Evolutionary conservation across 2,888 invertebrate genomes (phyloP), one percentile per base, ranked within the genome.

Genomic region (Ceriagrion tenellum): DNA sequence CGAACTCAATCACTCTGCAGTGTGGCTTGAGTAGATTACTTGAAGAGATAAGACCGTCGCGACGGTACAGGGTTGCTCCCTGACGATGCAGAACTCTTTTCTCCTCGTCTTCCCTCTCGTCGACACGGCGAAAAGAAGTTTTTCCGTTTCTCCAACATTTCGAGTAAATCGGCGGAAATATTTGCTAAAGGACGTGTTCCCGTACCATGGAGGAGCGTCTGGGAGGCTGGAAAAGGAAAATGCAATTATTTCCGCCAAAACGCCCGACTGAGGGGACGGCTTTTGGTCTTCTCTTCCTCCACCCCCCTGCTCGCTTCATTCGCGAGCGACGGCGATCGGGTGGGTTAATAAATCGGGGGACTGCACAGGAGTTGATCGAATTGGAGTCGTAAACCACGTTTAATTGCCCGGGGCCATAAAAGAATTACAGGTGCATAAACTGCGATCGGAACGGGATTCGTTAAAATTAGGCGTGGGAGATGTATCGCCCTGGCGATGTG

Each of bases 401-500:
- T 69, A 69, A 69, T 69, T 69, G 69, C 69, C 69, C n/a, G 26
- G n/a, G 26, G n/a, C 69, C 69, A 69, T 69, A 69, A 69, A 69
- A 69, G 69, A 23, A 69, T 26, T 69, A 69, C 69, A 23, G 26
- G 69, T 69, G n/a, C 69, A 69, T 69, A 69, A 69, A 69, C n/a
- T 69, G 26, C 69, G 2, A 69, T 69, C 26, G 26, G n/a, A 69
- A 23, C 12, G 26, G 69, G n/a, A 20, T 69, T 69, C 69, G n/a
- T 69, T 26, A 26, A 69, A 69, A 69, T 69, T 69, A 69, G 69
- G n/a, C 23, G 69, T n/a, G 26, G 47, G 69, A 69, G 69, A 69
- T 10, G n/a, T 23, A 69, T 69, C 69, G 69, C 0, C 20, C 69
- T 69, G 26, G 26, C 59, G 18, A 59, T 10, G 12, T 2, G 47